Evolutionary conservation across 2,113 vertebrate species (phyloP).

Genomic region (Triplophysa siluroides): DNA sequence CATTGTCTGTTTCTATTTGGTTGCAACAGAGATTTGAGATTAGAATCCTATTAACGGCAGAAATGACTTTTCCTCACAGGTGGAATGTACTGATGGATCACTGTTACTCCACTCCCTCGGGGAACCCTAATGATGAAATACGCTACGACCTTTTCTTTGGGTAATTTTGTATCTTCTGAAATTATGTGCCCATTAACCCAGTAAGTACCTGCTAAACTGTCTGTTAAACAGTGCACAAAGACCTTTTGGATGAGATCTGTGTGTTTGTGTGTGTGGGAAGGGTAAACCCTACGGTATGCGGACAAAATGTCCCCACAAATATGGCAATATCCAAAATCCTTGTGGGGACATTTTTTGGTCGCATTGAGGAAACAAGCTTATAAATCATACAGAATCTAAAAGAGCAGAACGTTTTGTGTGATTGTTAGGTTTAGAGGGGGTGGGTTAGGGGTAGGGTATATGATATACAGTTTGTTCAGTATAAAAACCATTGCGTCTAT

Average conservation of each 20-base stretch:
- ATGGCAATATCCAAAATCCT: too few relatives aligned
- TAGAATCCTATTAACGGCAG: slow-evolving; percentile 56
- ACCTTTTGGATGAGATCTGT: slow-evolving; percentile 41
- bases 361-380: too few relatives aligned
- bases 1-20: not conserved
- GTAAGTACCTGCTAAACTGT: slow-evolving; percentile 67
- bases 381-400: too few relatives aligned
- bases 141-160: slow-evolving; percentile 95
- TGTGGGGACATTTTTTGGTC: too few relatives aligned
- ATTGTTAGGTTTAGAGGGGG: too few relatives aligned
- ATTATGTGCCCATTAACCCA: slow-evolving; percentile 65
- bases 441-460: too few relatives aligned
- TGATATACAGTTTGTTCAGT: too few relatives aligned
- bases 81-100: slow-evolving; percentile 99
- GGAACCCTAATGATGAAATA: slow-evolving; percentile 93
- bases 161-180: slow-evolving; percentile 70
- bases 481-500: too few relatives aligned
- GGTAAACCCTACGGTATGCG: too few relatives aligned
- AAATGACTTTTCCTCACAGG: slow-evolving; percentile 72
- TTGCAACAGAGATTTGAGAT: slow-evolving; percentile 59
- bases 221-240: slow-evolving; percentile 52
- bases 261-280: slow-evolving; percentile 22
- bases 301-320: too few relatives aligned
- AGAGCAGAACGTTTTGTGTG: too few relatives aligned
- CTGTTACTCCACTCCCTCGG: slow-evolving; percentile 95